Percentiles rank a stretch among this genome's conserved stretches.
These are phyloP conservation scores for Xiphophorus couchianus DNA, from an alignment of 2,113 vertebrate genomes.

Conservation along the genomic window DNA sequence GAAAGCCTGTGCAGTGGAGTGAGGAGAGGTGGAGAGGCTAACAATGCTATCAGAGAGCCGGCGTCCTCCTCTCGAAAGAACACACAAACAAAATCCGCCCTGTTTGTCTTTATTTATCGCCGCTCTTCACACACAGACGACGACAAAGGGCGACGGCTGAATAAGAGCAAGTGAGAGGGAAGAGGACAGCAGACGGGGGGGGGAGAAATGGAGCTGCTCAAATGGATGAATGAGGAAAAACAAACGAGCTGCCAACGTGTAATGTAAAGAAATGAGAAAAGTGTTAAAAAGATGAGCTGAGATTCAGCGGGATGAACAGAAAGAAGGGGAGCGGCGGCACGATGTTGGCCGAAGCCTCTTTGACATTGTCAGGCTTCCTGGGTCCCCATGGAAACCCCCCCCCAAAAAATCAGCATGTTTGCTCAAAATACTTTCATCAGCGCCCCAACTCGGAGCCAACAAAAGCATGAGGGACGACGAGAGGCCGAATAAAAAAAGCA, in stretches of 20 bases:
- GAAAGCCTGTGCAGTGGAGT: slow-evolving; percentile 75
- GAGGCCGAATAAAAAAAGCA: slow-evolving; percentile 42
- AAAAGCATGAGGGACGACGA: slow-evolving; percentile 46
- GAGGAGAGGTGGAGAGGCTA: slow-evolving; percentile 76
- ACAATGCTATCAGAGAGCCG: slow-evolving; percentile 79
- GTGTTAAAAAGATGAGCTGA: slow-evolving; percentile 2
- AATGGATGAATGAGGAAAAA: slow-evolving; percentile 4
- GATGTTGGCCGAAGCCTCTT: slow-evolving; percentile 60
- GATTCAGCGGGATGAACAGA: slow-evolving; percentile 8
- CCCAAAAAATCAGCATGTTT: slow-evolving; percentile 72
- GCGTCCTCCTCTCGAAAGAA: slow-evolving; percentile 59
- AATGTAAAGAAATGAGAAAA: slow-evolving; percentile 5
- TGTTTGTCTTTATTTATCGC: slow-evolving; percentile 77
- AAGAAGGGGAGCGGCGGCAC: slow-evolving; percentile 19
- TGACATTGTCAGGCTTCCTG: slow-evolving; percentile 67
- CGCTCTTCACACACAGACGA: slow-evolving; percentile 67
- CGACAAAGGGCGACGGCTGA: slow-evolving; percentile 61
- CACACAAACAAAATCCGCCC: slow-evolving; percentile 32
- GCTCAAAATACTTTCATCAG: slow-evolving; percentile 69
- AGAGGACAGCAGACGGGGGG: slow-evolving; percentile 27
- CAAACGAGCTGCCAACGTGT: slow-evolving; percentile 8
- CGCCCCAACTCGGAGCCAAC: slow-evolving; percentile 56
- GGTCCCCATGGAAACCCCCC: slow-evolving; percentile 59
- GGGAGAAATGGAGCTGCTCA: slow-evolving; percentile 7
- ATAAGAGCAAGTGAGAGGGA: slow-evolving; percentile 38